Evolutionary conservation across 2,888 invertebrate species (phyloP), one percentile per base, ranked within the genome.

Genomic region (Amphipoea lucens): DNA sequence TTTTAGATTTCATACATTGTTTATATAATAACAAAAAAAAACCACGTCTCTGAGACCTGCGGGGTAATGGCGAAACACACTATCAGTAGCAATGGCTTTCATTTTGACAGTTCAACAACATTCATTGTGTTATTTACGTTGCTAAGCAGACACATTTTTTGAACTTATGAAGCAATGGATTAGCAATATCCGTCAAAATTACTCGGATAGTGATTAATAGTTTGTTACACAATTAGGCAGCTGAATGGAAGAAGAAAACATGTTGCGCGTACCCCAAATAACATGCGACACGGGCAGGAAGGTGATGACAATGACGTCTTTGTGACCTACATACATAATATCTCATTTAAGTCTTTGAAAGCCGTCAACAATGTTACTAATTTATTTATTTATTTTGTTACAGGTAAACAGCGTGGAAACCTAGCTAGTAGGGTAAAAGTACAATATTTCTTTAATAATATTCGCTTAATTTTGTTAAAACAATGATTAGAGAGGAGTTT

Each of bases 361-460:
- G 1, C 17, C 23, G 2, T 1, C 5, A 42, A n/a, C 14, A 65
- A n/a, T 63, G 11, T 45, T 48, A 54, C 69, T 65, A 65, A 82
- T 1, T 42, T 42, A 36, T 14, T 67, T 54, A 29, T 68, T 79
- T 23, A 67, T 74, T 75, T 82, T 82, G 86, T 85, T 85, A 54
- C 85, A 85, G 85, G 85, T 85, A 85, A 66, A n/a, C 42, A 63
- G 7, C 42, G 6, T 62, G 54, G 14, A 62, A 66, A 65, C 3
- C 5, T 40, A n/a, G 51, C 82, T 62, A 70, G 4, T 29, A 14
- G 17, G 83, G 65, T 77, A 62, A 69, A 60, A 4, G 1, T 42
- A 63, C 3, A 42, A 65, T 51, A 40, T 54, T 67, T 45, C 3
- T 14, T 29, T 2, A 57, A n/a, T 17, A 71, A 20, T 4, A 20